A percentile compares a stretch with the other conserved stretches of the same genome.
Conservation (phyloP, 2,888 invertebrate species). For the Tetranychus piercei region DNA sequence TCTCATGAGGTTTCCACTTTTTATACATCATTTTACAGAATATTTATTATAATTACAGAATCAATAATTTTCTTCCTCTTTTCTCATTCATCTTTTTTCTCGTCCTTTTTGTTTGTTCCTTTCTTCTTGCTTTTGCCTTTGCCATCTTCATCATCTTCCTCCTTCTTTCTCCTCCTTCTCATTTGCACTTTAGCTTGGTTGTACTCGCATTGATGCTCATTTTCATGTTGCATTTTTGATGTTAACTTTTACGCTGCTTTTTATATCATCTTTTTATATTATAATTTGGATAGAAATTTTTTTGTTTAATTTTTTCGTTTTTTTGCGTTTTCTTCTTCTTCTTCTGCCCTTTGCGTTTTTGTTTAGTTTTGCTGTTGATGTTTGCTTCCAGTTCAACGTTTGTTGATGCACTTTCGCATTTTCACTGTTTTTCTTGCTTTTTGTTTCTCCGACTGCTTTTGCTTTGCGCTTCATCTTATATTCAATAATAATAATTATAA, state of each 20-base stretch:
- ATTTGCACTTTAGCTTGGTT: too few relatives aligned
- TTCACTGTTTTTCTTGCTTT: too few relatives aligned
- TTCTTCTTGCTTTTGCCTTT: background rate
- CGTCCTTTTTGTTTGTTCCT: background rate
- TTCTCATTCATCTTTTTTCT: background rate
- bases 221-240: background rate
- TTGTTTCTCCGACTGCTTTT: too few relatives aligned
- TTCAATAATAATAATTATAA: background rate
- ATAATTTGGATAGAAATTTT: slow-evolving; percentile 10
- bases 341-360: too few relatives aligned
- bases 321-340: too few relatives aligned
- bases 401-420: too few relatives aligned
- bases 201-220: slow-evolving; percentile 7
- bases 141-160: background rate
- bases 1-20: background rate
- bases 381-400: too few relatives aligned
- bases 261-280: slow-evolving; percentile 14
- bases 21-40: background rate
- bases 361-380: too few relatives aligned
- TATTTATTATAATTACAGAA: background rate
- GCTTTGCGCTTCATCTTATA: too few relatives aligned
- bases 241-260: background rate
- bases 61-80: background rate
- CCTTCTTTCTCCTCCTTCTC: background rate
- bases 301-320: background rate